Percentiles rank a stretch among this genome's conserved stretches.
phyloP scores from a whole-genome alignment of 2,888 invertebrate species.

The Pristionchus fissidentatus region DNA sequence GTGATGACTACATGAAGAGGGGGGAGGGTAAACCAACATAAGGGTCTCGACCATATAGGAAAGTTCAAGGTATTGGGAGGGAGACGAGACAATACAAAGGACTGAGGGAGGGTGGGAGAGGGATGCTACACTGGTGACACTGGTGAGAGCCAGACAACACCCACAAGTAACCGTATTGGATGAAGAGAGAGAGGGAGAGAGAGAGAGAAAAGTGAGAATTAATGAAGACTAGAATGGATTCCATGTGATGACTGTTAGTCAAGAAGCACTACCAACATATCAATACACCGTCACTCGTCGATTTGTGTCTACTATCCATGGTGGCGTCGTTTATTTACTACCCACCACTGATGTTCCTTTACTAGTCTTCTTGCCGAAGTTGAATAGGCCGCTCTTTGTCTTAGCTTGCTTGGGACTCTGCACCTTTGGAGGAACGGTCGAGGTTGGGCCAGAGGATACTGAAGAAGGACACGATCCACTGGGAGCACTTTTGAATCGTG shows the following conservation, averaged over 20 bases:
- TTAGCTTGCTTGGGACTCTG: slow-evolving; percentile 63
- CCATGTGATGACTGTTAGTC: slow-evolving; percentile 14
- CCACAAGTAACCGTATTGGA: not conserved
- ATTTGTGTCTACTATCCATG: not conserved
- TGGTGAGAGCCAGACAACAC: not conserved
- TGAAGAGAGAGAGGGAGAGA: not conserved
- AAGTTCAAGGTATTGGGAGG: too few species aligned
- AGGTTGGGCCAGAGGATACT: not conserved
- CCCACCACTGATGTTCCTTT: slow-evolving; percentile 61
- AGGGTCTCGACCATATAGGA: not conserved
- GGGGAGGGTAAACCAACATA: not conserved
- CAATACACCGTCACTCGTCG: not conserved
- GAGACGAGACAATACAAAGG: not conserved
- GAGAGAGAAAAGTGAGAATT: not conserved
- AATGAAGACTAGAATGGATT: slow-evolving; percentile 1
- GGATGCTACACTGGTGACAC: too few species aligned
- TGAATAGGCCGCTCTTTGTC: slow-evolving; percentile 63
- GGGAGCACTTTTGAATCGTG: slow-evolving; percentile 18
- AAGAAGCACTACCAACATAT: not conserved
- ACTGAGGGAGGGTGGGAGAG: too few species aligned
- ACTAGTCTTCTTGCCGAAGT: slow-evolving; percentile 68
- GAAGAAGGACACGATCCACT: not conserved
- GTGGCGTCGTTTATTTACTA: slow-evolving; percentile 50
- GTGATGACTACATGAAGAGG: not conserved
- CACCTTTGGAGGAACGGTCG: slow-evolving; percentile 51